phyloP scores from a whole-genome alignment of 2,888 invertebrate genomes.

The Leptinotarsa haldemani region DNA sequence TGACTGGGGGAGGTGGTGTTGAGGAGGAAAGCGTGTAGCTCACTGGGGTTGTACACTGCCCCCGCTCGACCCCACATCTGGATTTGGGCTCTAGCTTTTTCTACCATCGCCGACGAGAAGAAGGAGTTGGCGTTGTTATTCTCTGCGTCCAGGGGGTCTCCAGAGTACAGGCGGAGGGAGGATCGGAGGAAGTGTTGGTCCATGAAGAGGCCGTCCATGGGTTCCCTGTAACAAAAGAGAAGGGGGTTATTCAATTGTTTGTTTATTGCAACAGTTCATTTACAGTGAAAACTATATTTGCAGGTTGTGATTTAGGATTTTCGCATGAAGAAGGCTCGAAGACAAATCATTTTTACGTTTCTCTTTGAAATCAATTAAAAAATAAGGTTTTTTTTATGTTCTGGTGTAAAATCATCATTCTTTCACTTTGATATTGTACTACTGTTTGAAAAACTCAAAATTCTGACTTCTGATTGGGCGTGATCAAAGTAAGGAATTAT shows the following conservation, averaged over 20 bases:
- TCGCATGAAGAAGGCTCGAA: too few relatives aligned
- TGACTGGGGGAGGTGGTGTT: constrained; percentile 58
- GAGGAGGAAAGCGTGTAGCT: constrained; percentile 64
- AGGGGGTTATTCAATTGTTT: neutral
- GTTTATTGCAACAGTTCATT: neutral
- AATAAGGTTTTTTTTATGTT: too few relatives aligned
- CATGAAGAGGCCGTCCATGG: constrained; percentile 83
- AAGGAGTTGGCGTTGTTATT: constrained; percentile 65
- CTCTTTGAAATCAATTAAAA: too few relatives aligned
- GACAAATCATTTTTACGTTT: too few relatives aligned
- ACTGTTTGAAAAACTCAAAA: too few relatives aligned
- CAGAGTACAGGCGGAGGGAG: constrained; percentile 70
- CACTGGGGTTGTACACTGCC: constrained; percentile 69
- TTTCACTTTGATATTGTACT: too few relatives aligned
- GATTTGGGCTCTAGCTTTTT: constrained; percentile 69
- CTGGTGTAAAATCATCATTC: too few relatives aligned
- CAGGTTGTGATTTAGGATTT: neutral
- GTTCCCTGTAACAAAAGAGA: constrained; percentile 69
- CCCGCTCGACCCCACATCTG: constrained; percentile 69
- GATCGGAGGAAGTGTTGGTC: constrained; percentile 80
- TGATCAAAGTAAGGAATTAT: too few relatives aligned
- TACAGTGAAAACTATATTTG: neutral
- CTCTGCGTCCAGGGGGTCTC: constrained; percentile 69
- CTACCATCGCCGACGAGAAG: constrained; percentile 70
- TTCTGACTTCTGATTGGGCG: too few relatives aligned